Evolutionary conservation across 2,113 vertebrate species (phyloP).

Genomic region (Hipposideros armiger): DNA sequence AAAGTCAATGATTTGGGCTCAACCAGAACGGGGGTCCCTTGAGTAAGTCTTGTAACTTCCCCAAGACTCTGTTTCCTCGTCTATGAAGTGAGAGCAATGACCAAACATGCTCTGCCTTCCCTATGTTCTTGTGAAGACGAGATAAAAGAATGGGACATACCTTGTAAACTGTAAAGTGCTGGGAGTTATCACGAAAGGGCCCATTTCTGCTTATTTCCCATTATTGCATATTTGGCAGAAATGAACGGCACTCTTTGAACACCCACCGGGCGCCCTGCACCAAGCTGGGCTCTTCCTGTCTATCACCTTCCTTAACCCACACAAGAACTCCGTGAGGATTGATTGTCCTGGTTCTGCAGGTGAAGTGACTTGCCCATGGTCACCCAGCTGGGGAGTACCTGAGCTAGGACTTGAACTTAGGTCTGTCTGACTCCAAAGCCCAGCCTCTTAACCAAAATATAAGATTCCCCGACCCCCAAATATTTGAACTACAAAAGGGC

Average conservation of each 20-base stretch:
- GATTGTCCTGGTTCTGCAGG: neutral
- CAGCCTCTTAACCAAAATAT: neutral
- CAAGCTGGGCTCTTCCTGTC: neutral
- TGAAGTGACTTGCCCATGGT: neutral
- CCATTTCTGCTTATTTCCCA: neutral
- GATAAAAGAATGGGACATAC: neutral
- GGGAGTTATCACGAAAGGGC: neutral
- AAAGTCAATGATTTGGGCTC: neutral
- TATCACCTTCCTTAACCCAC: neutral
- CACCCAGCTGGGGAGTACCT: neutral
- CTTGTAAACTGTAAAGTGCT: neutral
- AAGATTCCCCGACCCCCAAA: neutral
- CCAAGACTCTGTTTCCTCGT: neutral
- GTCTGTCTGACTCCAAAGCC: neutral
- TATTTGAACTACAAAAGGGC: neutral
- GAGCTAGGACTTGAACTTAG: neutral
- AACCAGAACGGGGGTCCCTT: neutral
- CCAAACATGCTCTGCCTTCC: neutral
- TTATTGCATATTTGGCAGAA: neutral
- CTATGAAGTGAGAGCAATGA: neutral
- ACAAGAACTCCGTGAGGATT: neutral
- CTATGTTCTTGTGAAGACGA: neutral
- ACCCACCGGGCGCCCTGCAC: too few relatives aligned
- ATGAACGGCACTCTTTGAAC: neutral
- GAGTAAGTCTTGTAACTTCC: neutral